Conservation (phyloP, 2,888 invertebrate species). For the Oasisia sp. region DNA sequence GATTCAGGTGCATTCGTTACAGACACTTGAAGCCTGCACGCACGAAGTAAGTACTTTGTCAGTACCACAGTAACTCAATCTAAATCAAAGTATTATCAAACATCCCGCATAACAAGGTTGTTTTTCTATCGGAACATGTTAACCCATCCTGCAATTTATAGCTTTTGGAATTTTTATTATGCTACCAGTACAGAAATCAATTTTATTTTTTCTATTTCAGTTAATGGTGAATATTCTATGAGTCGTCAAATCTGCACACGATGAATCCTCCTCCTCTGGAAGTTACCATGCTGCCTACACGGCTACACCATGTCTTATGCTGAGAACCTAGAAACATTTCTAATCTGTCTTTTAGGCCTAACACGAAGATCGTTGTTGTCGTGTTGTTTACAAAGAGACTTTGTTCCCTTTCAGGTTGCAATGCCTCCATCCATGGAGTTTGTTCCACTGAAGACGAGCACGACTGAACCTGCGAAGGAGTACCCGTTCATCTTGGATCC, state of each 20-base stretch:
- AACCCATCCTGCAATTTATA: neutral
- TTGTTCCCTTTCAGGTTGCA: constrained; percentile 70
- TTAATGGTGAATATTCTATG: too few relatives aligned
- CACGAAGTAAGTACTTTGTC: constrained; percentile 78
- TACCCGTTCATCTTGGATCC: constrained; percentile 96
- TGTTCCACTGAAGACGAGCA: constrained; percentile 69
- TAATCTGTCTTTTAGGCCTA: neutral
- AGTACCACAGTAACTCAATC: neutral
- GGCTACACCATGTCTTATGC: neutral
- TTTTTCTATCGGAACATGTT: neutral
- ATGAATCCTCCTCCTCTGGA: too few relatives aligned
- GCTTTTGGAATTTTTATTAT: too few relatives aligned
- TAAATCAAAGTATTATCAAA: neutral
- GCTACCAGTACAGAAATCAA: neutral
- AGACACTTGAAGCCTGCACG: constrained; percentile 90
- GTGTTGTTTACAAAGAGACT: neutral
- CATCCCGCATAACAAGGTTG: neutral
- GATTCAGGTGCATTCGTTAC: constrained; percentile 87
- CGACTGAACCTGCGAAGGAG: constrained; percentile 80
- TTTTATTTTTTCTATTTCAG: too few relatives aligned
- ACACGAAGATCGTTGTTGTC: neutral
- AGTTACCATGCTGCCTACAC: neutral
- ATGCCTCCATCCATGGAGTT: constrained; percentile 89
- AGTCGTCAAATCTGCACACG: too few relatives aligned
- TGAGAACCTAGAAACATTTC: neutral